phyloP scores from a whole-genome alignment of 35 echinoderm and acorn worm genomes.

The Lytechinus variegatus region DNA sequence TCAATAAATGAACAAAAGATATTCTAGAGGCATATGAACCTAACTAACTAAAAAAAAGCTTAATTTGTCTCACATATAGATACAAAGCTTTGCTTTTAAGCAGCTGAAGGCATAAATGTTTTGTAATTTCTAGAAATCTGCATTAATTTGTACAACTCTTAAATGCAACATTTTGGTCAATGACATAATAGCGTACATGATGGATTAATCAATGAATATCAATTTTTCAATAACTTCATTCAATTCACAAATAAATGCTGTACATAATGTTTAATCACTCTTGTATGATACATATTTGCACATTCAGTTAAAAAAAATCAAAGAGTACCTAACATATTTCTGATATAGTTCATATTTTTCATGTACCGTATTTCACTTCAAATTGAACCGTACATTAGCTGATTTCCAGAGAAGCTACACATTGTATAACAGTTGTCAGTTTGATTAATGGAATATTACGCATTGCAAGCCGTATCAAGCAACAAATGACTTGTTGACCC shows the following conservation, averaged over 20 bases:
- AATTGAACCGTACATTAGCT: background rate
- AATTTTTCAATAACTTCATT: background rate
- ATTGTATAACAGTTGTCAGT: background rate
- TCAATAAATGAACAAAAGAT: background rate
- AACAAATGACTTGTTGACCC: too few relatives aligned
- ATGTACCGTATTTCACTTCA: background rate
- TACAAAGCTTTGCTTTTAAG: slow-evolving; percentile 7
- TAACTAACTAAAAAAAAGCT: background rate
- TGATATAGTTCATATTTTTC: background rate
- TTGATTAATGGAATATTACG: too few relatives aligned
- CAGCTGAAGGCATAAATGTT: slow-evolving; percentile 17
- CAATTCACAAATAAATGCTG: background rate
- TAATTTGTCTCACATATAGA: background rate
- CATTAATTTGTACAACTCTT: slow-evolving; percentile 14
- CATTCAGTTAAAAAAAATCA: background rate
- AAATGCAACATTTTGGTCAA: background rate
- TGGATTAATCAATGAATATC: slow-evolving; percentile 11
- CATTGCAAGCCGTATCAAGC: too few relatives aligned
- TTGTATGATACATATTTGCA: slow-evolving; percentile 6
- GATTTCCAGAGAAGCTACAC: background rate
- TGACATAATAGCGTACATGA: background rate
- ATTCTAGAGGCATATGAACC: background rate
- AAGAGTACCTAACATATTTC: background rate
- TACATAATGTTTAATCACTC: background rate
- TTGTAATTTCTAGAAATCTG: slow-evolving; percentile 5